phyloP scores from a whole-genome alignment of 2,113 vertebrate species.

The Camarhynchus parvulus region DNA sequence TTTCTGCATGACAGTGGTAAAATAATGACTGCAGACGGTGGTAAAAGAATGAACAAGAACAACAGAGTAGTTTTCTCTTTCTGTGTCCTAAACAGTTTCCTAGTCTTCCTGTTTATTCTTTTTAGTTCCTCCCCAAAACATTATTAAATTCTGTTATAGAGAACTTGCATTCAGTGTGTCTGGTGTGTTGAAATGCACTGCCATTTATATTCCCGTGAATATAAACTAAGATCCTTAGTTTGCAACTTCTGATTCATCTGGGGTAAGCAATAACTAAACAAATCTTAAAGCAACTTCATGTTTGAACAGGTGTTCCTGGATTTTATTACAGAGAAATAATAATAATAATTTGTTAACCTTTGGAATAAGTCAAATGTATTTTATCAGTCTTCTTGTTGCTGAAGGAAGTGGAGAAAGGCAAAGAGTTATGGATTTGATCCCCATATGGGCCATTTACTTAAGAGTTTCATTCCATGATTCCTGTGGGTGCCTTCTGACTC shows the following conservation, averaged over 20 bases:
- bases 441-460: neutral
- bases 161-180: neutral
- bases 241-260: neutral
- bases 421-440: neutral
- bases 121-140: neutral
- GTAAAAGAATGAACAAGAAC: neutral
- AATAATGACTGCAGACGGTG: neutral
- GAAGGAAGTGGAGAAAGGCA: neutral
- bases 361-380: neutral
- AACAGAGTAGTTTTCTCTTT: neutral
- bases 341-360: neutral
- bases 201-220: neutral
- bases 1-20: neutral
- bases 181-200: neutral
- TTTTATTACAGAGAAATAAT: neutral
- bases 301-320: neutral
- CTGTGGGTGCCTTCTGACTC: neutral
- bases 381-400: neutral
- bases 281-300: neutral
- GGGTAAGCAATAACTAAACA: neutral
- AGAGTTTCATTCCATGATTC: neutral
- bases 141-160: neutral
- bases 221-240: neutral
- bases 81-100: neutral
- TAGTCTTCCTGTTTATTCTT: neutral